Base-by-base conservation (phyloP, 1,140 invertebrate genomes). In the Delia radicum region DNA sequence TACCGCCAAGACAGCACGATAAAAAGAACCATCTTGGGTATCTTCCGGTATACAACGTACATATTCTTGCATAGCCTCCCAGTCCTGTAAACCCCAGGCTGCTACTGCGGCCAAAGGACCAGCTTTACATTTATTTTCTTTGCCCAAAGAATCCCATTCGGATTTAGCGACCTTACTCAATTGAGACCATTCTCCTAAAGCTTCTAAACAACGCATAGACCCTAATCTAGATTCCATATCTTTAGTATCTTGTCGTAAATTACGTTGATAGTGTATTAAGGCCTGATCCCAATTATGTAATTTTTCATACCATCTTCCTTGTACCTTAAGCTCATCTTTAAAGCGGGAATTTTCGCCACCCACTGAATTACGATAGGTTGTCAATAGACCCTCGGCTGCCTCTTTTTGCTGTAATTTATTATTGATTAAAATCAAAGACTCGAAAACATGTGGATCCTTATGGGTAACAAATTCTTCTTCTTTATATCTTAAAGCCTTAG, bases 321-420 rank as follows among this genome's bases (percentile, higher is more conserved):
- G 95, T 0, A 98, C 94, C 26, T 84, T 86, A 81, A 88, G 75
- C 85, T 92, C 83, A 81, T 90, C 89, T 37, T 33, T 69, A 24
- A 33, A 69, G 24, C 65, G 65, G 3, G 65, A 33, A 69, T 69
- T 69, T 24, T 69, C 65, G 18, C 65, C 31, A 10, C 65, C 65
- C 1, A 87, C 89, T 0, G 88, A 89, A 71, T 91, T 91, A 69
- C 93, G 90, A 79, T 95, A 92, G 77, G 93, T 93, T 91, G 94
- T 96, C 0, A 98, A 96, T 81, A 99, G 87, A 26, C 94, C 98
- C 79, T 96, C 94, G 0, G 98, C 98, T 0, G 97, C 97, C 88
- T 99, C 98, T 77, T 97, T 95, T 81, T 99, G 97, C 84, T 99
- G 98, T 12, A 99, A 87, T 87, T 99, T 99, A 84, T 99, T 99